Evolutionary conservation across 2,888 invertebrate species (phyloP).

Genomic region (Arenicola marina): DNA sequence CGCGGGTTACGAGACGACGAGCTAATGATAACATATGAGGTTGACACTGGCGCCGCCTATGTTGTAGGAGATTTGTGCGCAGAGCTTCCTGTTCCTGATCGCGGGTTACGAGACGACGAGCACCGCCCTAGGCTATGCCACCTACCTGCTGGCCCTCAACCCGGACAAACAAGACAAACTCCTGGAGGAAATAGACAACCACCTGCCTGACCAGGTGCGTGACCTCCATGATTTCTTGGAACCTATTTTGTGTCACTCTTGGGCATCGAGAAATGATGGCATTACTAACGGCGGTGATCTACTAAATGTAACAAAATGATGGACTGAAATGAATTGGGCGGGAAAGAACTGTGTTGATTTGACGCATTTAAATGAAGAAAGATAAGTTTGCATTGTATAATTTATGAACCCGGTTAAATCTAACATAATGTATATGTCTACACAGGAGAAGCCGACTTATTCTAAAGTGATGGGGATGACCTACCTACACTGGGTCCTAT

Average conservation of each 20-base stretch:
- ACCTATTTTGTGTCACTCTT: background rate
- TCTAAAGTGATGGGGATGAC: background rate
- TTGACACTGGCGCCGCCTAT: too few species aligned
- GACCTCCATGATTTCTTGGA: background rate
- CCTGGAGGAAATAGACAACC: slow-evolving; percentile 59
- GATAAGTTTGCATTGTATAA: too few species aligned
- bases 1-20: slow-evolving; percentile 66
- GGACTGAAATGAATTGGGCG: too few species aligned
- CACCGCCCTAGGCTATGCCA: slow-evolving; percentile 62
- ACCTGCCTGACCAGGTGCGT: slow-evolving; percentile 37
- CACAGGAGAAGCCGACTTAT: background rate
- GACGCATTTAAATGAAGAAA: too few species aligned
- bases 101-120: slow-evolving; percentile 67
- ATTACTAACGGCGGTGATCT: too few species aligned
- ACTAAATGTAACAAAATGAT: too few species aligned
- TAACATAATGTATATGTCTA: background rate
- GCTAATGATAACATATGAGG: too few species aligned
- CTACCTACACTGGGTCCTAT: slow-evolving; percentile 62
- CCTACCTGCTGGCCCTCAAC: slow-evolving; percentile 63
- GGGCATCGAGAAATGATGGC: too few species aligned
- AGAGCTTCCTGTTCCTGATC: slow-evolving; percentile 62
- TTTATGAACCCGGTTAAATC: too few species aligned
- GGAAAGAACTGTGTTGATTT: background rate
- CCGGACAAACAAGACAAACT: slow-evolving; percentile 62
- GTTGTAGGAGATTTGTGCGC: slow-evolving; percentile 51